These are phyloP conservation scores for Periophthalmus modestus DNA, from an alignment of 2,113 vertebrate species.

Conservation along the genomic window DNA sequence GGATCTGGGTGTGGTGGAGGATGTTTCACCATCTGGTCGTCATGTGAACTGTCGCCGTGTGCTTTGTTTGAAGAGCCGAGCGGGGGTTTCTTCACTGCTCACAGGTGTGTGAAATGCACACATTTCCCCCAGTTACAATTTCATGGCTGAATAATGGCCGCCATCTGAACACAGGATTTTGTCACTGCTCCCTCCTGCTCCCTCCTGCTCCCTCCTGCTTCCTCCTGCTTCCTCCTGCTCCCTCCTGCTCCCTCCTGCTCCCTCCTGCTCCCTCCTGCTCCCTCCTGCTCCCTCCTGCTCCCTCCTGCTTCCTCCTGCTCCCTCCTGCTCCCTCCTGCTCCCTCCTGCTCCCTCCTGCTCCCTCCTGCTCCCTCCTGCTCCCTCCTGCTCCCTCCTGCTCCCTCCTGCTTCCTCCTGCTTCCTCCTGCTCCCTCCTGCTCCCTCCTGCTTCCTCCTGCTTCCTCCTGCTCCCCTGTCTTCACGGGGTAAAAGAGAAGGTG, in stretches of 20 bases:
- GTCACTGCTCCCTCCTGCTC: neutral
- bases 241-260: neutral
- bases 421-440: neutral
- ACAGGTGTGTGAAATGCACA: constrained; percentile 65
- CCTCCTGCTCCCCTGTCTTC: neutral
- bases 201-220: no score
- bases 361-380: neutral
- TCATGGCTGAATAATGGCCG: constrained; percentile 44
- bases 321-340: neutral
- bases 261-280: neutral
- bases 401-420: no score
- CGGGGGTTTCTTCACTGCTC: constrained; percentile 49
- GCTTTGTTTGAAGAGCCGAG: constrained; percentile 52
- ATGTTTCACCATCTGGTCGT: constrained; percentile 55
- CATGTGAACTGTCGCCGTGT: constrained; percentile 43
- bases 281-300: neutral
- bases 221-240: neutral
- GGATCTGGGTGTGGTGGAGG: constrained; percentile 6
- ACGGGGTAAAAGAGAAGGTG: neutral
- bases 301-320: neutral
- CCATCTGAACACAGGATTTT: constrained; percentile 32
- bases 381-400: neutral
- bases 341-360: neutral
- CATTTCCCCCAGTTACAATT: constrained; percentile 52
- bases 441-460: neutral